Conservation (phyloP, 2,888 invertebrate genomes). For the Clanis bilineata region DNA sequence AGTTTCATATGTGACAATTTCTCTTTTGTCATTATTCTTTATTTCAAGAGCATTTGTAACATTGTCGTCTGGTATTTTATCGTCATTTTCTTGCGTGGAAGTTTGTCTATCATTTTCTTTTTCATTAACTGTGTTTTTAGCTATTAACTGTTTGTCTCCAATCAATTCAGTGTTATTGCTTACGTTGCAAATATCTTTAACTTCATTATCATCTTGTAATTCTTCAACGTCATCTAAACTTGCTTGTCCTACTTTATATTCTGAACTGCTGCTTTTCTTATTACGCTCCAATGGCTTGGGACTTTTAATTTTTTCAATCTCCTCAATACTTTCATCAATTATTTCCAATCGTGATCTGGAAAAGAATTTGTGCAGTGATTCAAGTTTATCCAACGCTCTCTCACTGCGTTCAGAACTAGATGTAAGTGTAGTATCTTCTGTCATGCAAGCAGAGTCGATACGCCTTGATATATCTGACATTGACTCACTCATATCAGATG, state of each 20-base stretch:
- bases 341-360: slow-evolving; percentile 73
- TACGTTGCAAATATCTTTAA: not conserved
- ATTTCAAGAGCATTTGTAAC: no score
- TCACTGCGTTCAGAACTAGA: slow-evolving; percentile 61
- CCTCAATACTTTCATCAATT: slow-evolving; percentile 71
- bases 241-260: slow-evolving; percentile 60
- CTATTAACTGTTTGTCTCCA: not conserved
- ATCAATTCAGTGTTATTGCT: not conserved
- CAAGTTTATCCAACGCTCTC: slow-evolving; percentile 67
- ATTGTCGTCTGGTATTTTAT: no score
- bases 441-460: slow-evolving; percentile 67
- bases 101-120: not conserved
- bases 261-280: slow-evolving; percentile 25
- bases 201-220: slow-evolving; percentile 55
- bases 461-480: slow-evolving; percentile 59
- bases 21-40: no score
- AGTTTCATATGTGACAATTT: no score
- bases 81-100: no score
- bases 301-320: slow-evolving; percentile 46
- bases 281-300: slow-evolving; percentile 25
- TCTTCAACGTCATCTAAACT: slow-evolving; percentile 76
- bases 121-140: not conserved
- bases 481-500: slow-evolving; percentile 68
- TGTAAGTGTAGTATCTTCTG: slow-evolving; percentile 63
- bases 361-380: slow-evolving; percentile 71